Conservation (phyloP, 2,888 invertebrate species). For the Isoperla grammatica region DNA sequence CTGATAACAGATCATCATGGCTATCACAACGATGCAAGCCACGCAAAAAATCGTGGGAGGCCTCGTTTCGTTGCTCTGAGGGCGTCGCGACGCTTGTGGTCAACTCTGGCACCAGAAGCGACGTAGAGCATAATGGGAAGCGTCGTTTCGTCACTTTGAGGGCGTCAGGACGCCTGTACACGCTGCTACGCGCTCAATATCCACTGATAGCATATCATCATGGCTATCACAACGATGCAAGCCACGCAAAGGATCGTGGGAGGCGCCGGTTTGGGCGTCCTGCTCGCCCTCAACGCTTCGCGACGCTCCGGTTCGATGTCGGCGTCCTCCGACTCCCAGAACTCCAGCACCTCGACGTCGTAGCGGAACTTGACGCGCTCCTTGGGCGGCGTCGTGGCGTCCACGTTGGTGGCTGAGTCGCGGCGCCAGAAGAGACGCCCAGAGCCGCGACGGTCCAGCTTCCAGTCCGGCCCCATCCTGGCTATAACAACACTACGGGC, state of each 20-base stretch:
- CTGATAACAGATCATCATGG: too few relatives aligned
- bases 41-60: background rate
- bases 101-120: conserved; percentile 48
- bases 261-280: background rate
- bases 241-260: background rate
- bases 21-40: too few relatives aligned
- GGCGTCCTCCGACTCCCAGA: conserved; percentile 18
- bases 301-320: background rate
- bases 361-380: conserved; percentile 49
- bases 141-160: too few relatives aligned
- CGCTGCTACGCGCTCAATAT: background rate
- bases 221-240: background rate
- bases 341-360: conserved; percentile 52
- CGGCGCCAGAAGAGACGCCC: conserved; percentile 44
- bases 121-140: too few relatives aligned
- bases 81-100: background rate
- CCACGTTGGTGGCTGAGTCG: conserved; percentile 31
- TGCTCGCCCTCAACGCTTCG: conserved; percentile 6
- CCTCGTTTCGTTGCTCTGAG: background rate
- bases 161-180: too few relatives aligned
- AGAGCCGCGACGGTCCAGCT: conserved; percentile 41
- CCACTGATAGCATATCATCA: conserved; percentile 11
- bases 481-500: too few relatives aligned
- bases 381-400: conserved; percentile 11
- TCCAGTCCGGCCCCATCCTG: conserved; percentile 37